These are phyloP conservation scores for Pollenia angustigena DNA, from an alignment of 2,888 invertebrate genomes.

Conservation along the genomic window DNA sequence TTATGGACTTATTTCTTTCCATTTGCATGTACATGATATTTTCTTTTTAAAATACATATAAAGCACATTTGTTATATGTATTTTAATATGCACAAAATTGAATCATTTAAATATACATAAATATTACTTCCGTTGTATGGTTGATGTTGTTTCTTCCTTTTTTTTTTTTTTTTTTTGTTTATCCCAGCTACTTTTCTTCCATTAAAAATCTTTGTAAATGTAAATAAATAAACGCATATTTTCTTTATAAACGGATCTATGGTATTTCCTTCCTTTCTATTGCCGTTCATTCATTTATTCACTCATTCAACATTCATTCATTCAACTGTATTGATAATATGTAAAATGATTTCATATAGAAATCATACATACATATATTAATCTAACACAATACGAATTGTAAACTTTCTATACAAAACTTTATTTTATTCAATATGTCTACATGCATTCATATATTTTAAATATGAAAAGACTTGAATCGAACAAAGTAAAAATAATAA, in stretches of 20 bases:
- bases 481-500: conserved; percentile 33
- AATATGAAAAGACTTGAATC: conserved; percentile 26
- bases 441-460: neutral
- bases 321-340: conserved; percentile 18
- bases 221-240: conserved; percentile 37
- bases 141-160: too few relatives aligned
- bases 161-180: too few relatives aligned
- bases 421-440: neutral
- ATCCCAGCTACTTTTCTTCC: neutral
- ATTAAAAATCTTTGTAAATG: conserved; percentile 7
- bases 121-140: neutral
- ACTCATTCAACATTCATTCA: conserved; percentile 6
- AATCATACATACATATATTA: neutral
- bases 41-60: too few relatives aligned
- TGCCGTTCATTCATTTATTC: neutral
- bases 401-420: neutral
- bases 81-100: neutral
- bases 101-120: neutral
- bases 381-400: neutral
- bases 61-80: too few relatives aligned
- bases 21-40: too few relatives aligned
- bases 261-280: conserved; percentile 46
- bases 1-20: too few relatives aligned
- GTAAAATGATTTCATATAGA: neutral
- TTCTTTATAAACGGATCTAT: conserved; percentile 22